Conservation (phyloP, 2,113 vertebrate species). For the Capricornis sumatraensis region DNA sequence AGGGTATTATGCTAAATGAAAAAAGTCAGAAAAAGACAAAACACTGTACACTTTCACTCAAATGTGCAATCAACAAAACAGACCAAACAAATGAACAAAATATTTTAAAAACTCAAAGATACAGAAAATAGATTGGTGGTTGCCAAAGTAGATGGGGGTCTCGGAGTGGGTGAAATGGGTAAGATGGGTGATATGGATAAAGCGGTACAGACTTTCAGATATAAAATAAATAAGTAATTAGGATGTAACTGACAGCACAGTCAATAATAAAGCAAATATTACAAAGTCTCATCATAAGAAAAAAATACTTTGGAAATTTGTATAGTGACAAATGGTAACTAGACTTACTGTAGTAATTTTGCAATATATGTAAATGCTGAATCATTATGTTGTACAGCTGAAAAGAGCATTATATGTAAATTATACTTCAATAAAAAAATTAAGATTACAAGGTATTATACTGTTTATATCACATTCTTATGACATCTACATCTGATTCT, state of each 20-base stretch:
- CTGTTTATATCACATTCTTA: neutral
- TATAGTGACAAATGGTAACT: neutral
- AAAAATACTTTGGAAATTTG: neutral
- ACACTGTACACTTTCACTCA: neutral
- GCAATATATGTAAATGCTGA: neutral
- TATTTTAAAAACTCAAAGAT: neutral
- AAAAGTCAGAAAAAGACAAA: neutral
- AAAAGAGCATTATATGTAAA: neutral
- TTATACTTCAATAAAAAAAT: neutral
- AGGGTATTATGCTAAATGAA: neutral
- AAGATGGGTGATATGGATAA: neutral
- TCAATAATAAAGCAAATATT: neutral
- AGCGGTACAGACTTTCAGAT: neutral
- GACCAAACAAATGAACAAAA: neutral
- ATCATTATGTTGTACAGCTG: neutral
- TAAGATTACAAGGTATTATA: neutral
- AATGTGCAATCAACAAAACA: neutral
- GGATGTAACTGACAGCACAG: neutral
- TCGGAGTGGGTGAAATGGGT: neutral
- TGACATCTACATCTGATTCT: neutral
- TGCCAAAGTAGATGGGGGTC: neutral
- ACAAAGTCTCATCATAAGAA: neutral
- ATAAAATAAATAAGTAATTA: neutral
- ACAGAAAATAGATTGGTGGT: neutral
- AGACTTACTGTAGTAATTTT: neutral